Base-by-base conservation (phyloP, 1,140 invertebrate species). In the Parasteatoda tepidariorum region DNA sequence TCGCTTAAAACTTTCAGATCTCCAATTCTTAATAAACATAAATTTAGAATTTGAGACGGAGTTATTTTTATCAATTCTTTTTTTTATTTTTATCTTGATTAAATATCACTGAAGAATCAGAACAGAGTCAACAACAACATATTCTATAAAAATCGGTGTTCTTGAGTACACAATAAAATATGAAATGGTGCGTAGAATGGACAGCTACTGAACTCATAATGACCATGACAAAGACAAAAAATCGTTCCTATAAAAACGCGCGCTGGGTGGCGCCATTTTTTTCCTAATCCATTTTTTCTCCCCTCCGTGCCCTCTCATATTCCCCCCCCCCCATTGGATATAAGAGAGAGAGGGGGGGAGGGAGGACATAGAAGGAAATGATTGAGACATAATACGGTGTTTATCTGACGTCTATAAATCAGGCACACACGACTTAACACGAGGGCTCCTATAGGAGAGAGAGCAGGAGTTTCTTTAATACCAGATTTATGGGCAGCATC, bases 301-400 rank as follows among this genome's bases (percentile, higher is more conserved):
- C 18, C 64, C 33, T 48, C 59, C 48, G n/a, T 81, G 38, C 62
- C 54, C 28, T n/a, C 7, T 33, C 26, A 13, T 82, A 59, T 82
- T 61, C 71, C 41, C 6, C 33, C 54, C 24, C 48, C 31, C 13
- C 66, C 33, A 28, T 24, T 64, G 24, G 26, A 55, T 33, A 67
- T 26, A 78, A 54, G 74, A n/a, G 59, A 64, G 24, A 24, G 31
- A 1, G 59, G 55, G 31, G 74, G 41, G 15, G 55, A 82, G 22
- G 64, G 62, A 26, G 66, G 33, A 22, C 31, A 67, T 33, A n/a
- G 30, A 15, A 71, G 66, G 78, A 82, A 82, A 55, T 82, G 78
- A 82, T 82, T 82, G 78, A 82, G 78, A 82, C 78, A 82, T 82
- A 82, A 82, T 82, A 82, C 78, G 64, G 78, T 82, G 78, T 82